Evolutionary conservation across 2,888 invertebrate species (phyloP).

Genomic region (Leistus spinibarbis): DNA sequence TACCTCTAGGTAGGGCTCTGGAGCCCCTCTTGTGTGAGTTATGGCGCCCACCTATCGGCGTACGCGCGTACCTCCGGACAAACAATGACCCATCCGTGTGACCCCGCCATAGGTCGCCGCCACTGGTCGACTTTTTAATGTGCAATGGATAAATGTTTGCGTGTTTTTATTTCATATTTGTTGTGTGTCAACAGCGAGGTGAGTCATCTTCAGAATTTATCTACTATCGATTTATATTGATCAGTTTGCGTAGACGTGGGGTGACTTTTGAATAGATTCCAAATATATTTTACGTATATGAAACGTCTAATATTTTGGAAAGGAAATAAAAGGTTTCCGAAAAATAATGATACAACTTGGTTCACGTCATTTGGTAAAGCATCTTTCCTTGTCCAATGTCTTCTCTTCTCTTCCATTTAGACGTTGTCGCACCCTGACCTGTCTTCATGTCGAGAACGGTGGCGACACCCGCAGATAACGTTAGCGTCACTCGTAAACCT

Average conservation of each 20-base stretch:
- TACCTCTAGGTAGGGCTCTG: background rate
- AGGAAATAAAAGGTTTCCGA: background rate
- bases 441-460: background rate
- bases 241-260: background rate
- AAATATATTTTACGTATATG: background rate
- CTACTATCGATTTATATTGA: background rate
- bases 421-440: slow-evolving; percentile 1
- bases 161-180: background rate
- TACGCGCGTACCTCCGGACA: slow-evolving; percentile 15
- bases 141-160: background rate
- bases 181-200: background rate
- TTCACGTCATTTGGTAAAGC: background rate
- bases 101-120: background rate
- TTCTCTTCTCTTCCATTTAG: background rate
- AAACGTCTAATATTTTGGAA: background rate
- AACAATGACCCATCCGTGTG: slow-evolving; percentile 10
- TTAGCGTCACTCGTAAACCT: slow-evolving; percentile 8
- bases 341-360: background rate
- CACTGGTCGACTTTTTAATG: background rate
- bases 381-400: background rate
- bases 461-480: background rate
- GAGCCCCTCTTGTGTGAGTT: slow-evolving; percentile 19
- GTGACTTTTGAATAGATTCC: background rate
- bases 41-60: slow-evolving; percentile 27
- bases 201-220: background rate